Evolutionary conservation across 1,140 invertebrate species (phyloP), one percentile per base, ranked within the genome.

Genomic region (Drosophila funebris): DNA sequence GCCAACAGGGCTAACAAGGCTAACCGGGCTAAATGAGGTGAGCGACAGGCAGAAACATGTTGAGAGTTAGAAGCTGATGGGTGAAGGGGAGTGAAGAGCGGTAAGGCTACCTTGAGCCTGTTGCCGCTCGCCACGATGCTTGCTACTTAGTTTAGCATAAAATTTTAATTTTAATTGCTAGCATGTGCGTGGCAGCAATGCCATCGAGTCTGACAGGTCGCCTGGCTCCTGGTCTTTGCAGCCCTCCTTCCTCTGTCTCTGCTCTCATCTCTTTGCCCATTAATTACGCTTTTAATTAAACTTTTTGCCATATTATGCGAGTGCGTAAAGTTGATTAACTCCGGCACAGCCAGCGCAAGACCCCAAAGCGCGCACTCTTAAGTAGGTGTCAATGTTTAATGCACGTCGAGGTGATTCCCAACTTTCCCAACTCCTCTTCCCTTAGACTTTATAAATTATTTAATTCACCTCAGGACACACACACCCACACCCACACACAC

Each of bases 111-210:
- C 43, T 36, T 60, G 22, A 60, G 43, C 43, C 48, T 58, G 50
- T 71, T 57, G 76, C 33, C 56, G 31, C 13, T 48, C 33, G 13
- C 33, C 24, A 62, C 76, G 69, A 73, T 43, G 61, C 72, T 88
- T 82, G 78, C 78, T 76, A 88, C 83, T 87, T 88, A 88, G 83
- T 88, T 88, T 88, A 88, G 78, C 83, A 87, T 87, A 87, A 79
- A 87, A 87, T 87, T 87, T 87, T 87, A 87, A 87, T 87, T 87
- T 88, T 87, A 88, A 87, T 87, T 87, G 83, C 83, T 62, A 88
- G 75, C 83, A 87, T 87, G 83, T 87, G 82, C 82, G 83, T 88
- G 78, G 82, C 81, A 87, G 77, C 22, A 76, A 44, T 56, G 46
- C 54, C 80, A 67, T 33, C 39, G 50, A 44, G 24, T 4, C 50